phyloP scores from a whole-genome alignment of 2,113 vertebrate genomes.

The Syngnathus typhle region DNA sequence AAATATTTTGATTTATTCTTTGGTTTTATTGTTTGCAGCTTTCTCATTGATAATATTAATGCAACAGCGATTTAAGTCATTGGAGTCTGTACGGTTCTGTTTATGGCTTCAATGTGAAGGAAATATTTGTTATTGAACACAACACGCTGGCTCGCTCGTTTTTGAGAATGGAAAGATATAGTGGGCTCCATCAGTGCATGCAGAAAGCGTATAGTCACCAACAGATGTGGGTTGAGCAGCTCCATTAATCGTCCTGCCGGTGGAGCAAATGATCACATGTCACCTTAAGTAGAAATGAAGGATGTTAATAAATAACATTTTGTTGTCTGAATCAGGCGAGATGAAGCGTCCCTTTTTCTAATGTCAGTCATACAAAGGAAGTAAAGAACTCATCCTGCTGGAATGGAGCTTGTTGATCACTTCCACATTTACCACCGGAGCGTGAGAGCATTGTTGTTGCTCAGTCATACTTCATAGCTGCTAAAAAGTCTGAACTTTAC shows the following conservation, averaged over 20 bases:
- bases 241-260: neutral
- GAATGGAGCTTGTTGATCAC: conserved; percentile 5
- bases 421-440: conserved; percentile 4
- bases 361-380: neutral
- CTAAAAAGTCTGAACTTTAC: neutral
- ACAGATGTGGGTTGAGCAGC: neutral
- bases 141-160: neutral
- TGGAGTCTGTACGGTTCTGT: conserved; percentile 10
- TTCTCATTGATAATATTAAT: neutral
- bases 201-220: neutral
- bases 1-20: neutral
- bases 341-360: neutral
- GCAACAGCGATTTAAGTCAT: neutral
- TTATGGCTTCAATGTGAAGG: conserved; percentile 54
- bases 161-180: neutral
- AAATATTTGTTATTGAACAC: neutral
- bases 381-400: neutral
- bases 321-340: neutral
- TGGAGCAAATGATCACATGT: neutral
- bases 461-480: neutral
- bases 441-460: conserved; percentile 2
- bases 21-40: neutral
- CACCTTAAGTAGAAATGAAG: neutral
- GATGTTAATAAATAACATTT: neutral
- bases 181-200: neutral